Conservation (phyloP, 2,888 invertebrate species). For the Romanomermis culicivorax region DNA sequence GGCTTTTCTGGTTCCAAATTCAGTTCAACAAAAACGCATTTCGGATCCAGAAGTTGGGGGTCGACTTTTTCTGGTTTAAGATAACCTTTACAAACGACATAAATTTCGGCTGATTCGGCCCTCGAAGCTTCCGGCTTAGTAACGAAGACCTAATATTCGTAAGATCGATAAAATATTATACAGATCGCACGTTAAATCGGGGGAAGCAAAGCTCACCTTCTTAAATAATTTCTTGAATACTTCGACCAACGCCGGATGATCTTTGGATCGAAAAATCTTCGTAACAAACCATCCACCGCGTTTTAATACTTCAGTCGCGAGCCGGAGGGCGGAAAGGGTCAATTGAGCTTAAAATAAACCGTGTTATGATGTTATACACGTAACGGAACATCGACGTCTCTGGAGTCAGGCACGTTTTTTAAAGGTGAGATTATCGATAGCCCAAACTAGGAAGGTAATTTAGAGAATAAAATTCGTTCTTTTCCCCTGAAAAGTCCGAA, state of each 20-base stretch:
- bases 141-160: constrained; percentile 49
- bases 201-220: constrained; percentile 37
- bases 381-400: too few relatives aligned
- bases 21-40: constrained; percentile 73
- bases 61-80: constrained; percentile 78
- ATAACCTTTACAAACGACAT: constrained; percentile 84
- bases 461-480: too few relatives aligned
- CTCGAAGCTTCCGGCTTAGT: constrained; percentile 97
- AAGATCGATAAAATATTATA: background rate
- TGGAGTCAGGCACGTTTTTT: too few relatives aligned
- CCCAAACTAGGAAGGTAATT: too few relatives aligned
- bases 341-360: constrained; percentile 42
- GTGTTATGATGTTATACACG: too few relatives aligned
- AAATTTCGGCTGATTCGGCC: constrained; percentile 95
- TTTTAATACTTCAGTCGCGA: constrained; percentile 66
- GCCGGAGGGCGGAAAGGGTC: constrained; percentile 71
- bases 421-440: too few relatives aligned
- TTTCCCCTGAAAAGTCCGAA: too few relatives aligned
- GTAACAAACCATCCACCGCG: constrained; percentile 92
- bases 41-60: constrained; percentile 69
- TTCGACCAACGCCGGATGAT: constrained; percentile 82
- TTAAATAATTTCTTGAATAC: constrained; percentile 86
- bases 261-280: constrained; percentile 92
- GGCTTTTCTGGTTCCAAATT: constrained; percentile 46
- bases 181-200: constrained; percentile 3